Conservation (phyloP, 1,140 invertebrate genomes). For the Maniola jurtina region DNA sequence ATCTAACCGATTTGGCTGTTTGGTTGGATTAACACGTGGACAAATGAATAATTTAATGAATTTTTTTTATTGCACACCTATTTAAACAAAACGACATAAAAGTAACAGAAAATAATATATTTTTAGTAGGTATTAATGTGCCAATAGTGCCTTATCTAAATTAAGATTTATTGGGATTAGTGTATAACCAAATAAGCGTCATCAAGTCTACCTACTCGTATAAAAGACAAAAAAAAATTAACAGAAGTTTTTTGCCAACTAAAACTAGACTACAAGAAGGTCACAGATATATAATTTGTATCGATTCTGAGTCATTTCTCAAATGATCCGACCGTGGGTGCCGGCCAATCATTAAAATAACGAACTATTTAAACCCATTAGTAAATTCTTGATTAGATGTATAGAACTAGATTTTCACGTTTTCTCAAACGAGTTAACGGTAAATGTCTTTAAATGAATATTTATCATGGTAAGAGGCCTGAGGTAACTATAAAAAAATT, state of each 20-base stretch:
- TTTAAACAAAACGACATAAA: too few species aligned
- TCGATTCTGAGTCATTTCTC: not conserved
- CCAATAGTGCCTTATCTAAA: too few species aligned
- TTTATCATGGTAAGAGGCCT: not conserved
- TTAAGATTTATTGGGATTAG: too few species aligned
- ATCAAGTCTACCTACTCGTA: too few species aligned
- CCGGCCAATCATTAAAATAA: not conserved
- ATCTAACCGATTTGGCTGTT: too few species aligned
- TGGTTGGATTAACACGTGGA: not conserved
- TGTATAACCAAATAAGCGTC: too few species aligned
- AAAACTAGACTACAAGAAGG: not conserved
- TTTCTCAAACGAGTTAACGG: conserved; percentile 2
- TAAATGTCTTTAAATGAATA: not conserved
- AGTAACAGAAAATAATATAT: not conserved
- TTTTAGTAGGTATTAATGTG: too few species aligned
- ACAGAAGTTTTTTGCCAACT: not conserved
- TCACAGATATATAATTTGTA: not conserved
- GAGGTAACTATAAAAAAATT: too few species aligned
- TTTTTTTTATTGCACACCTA: too few species aligned
- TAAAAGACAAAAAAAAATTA: too few species aligned
- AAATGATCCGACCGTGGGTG: conserved; percentile 3
- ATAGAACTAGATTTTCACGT: not conserved
- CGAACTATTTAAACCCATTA: not conserved
- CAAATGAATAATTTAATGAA: too few species aligned
- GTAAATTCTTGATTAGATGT: not conserved